Evolutionary conservation across 1,140 invertebrate species (phyloP).

Genomic region (Anthonomus grandis): DNA sequence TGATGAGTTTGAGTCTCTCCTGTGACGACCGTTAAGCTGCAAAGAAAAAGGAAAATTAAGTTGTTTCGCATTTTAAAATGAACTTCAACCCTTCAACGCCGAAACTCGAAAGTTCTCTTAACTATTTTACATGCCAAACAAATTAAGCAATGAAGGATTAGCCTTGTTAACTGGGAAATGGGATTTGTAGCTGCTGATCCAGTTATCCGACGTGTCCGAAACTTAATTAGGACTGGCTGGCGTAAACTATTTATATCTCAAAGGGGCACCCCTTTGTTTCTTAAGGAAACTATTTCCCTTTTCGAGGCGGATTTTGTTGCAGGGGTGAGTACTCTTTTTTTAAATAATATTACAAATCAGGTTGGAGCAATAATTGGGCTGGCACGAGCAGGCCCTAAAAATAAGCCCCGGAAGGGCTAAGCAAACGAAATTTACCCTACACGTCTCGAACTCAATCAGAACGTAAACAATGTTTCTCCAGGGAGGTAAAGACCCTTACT

Average conservation of each 20-base stretch:
- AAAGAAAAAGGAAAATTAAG: constrained; percentile 10
- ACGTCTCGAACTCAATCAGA: constrained; percentile 16
- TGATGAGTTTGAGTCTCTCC: constrained; percentile 41
- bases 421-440: constrained; percentile 14
- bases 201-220: constrained; percentile 14
- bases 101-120: too few species aligned
- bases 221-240: constrained; percentile 10
- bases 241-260: constrained; percentile 12
- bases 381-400: constrained; percentile 4
- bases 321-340: too few species aligned
- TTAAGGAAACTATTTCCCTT: too few species aligned
- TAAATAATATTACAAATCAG: too few species aligned
- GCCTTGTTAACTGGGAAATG: too few species aligned
- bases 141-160: too few species aligned
- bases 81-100: too few species aligned
- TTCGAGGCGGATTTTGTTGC: too few species aligned
- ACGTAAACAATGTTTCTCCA: constrained; percentile 9
- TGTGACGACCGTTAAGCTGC: constrained; percentile 49
- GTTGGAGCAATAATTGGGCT: constrained; percentile 1
- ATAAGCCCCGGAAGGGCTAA: background rate
- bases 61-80: too few species aligned
- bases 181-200: constrained; percentile 4
- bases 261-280: too few species aligned
- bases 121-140: too few species aligned
- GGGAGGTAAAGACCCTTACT: constrained; percentile 3